Conservation (phyloP, 2,888 invertebrate species). For the Cheilosia soror region DNA sequence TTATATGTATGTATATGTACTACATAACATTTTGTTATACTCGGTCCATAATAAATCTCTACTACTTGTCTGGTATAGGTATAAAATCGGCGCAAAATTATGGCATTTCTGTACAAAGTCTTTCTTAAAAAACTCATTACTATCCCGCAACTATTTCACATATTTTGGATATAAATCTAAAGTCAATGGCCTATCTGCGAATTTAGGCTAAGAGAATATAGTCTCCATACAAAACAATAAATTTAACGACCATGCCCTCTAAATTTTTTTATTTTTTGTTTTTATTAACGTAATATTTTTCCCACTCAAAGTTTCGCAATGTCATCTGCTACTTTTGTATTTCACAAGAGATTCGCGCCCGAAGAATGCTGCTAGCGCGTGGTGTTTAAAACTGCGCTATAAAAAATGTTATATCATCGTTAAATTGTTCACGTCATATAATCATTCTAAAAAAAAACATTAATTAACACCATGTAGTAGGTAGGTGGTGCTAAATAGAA, state of each 20-base stretch:
- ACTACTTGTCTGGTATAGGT: too few relatives aligned
- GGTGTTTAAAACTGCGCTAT: slow-evolving; percentile 47
- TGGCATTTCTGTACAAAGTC: too few relatives aligned
- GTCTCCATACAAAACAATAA: slow-evolving; percentile 17
- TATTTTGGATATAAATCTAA: background rate
- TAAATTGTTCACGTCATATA: background rate
- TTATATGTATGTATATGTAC: too few relatives aligned
- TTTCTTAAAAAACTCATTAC: too few relatives aligned
- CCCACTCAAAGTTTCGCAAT: slow-evolving; percentile 32
- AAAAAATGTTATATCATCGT: slow-evolving; percentile 53
- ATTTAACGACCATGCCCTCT: slow-evolving; percentile 9
- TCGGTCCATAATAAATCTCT: too few relatives aligned
- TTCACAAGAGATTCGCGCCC: slow-evolving; percentile 13
- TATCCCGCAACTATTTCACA: slow-evolving; percentile 1
- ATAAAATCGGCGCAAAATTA: too few relatives aligned
- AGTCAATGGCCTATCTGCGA: slow-evolving; percentile 40
- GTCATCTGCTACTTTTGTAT: slow-evolving; percentile 19
- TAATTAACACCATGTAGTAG: slow-evolving; percentile 59
- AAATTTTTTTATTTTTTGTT: slow-evolving; percentile 1
- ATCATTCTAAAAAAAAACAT: slow-evolving; percentile 26
- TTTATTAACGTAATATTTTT: background rate
- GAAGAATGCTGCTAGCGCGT: slow-evolving; percentile 17
- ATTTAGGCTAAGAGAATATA: slow-evolving; percentile 8
- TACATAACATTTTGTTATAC: too few relatives aligned
- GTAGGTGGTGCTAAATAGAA: slow-evolving; percentile 35